phyloP scores from a whole-genome alignment of 2,797 vertebrate genomes.

The Sebastes umbrosus region DNA sequence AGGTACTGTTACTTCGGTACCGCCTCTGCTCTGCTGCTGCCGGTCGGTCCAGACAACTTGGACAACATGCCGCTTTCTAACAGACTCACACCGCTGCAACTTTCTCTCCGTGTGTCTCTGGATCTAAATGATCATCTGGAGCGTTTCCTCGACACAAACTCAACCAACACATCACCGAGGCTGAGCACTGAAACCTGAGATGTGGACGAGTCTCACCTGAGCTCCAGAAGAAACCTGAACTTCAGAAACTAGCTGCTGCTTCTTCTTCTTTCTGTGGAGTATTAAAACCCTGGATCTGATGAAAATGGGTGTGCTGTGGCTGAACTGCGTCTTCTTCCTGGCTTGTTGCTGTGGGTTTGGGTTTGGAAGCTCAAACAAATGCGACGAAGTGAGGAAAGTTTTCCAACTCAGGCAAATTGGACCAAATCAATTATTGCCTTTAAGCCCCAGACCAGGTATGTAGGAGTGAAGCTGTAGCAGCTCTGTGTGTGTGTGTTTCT shows the following conservation, averaged over 20 bases:
- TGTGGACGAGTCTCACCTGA: constrained; percentile 64
- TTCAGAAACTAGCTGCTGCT: not conserved
- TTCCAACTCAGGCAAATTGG: constrained; percentile 84
- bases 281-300: not conserved
- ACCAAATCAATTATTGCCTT: constrained; percentile 75
- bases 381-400: constrained; percentile 88
- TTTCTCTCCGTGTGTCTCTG: constrained; percentile 17
- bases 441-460: constrained; percentile 84
- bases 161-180: not conserved
- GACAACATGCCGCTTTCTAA: constrained; percentile 44
- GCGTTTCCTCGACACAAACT: not conserved
- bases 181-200: constrained; percentile 26
- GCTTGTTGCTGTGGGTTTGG: constrained; percentile 41
- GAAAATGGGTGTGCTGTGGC: constrained; percentile 56
- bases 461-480: not conserved
- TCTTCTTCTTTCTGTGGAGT: not conserved
- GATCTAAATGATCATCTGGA: not conserved
- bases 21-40: constrained; percentile 60
- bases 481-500: no score
- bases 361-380: constrained; percentile 72
- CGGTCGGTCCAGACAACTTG: constrained; percentile 49
- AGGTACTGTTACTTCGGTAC: constrained; percentile 62
- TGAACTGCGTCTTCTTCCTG: constrained; percentile 50
- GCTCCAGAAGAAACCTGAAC: not conserved
- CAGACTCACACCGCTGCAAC: constrained; percentile 31